Evolutionary conservation across 2,888 invertebrate species (phyloP).

Genomic region (Willowsia nigromaculata): DNA sequence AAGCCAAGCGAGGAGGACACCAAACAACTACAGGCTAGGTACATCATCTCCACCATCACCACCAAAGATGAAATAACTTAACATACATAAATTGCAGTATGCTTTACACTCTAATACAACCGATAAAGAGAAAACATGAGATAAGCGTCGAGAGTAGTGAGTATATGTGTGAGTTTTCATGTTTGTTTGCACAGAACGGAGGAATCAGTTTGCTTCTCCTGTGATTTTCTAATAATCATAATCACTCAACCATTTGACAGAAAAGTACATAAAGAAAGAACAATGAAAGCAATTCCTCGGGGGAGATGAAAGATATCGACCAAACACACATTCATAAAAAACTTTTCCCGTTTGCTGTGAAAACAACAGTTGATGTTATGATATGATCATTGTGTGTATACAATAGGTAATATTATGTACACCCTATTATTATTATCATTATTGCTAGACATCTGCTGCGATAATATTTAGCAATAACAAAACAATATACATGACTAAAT

Average conservation of each 20-base stretch:
- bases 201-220: constrained; percentile 2
- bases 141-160: not conserved
- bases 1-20: not conserved
- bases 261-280: constrained; percentile 39
- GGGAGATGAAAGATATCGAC: constrained; percentile 57
- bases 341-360: not conserved
- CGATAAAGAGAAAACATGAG: not conserved
- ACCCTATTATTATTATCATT: not conserved
- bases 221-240: constrained; percentile 52
- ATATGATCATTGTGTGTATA: not conserved
- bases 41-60: not conserved
- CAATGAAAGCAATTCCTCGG: constrained; percentile 28
- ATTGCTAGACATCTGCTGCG: not conserved
- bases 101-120: not conserved
- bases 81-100: not conserved
- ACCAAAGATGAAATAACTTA: not conserved
- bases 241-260: constrained; percentile 61
- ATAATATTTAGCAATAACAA: constrained; percentile 33
- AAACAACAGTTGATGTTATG: not conserved
- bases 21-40: not conserved
- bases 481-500: constrained; percentile 2
- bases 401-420: not conserved
- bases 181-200: not conserved
- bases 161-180: not conserved
- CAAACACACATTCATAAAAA: constrained; percentile 47